phyloP scores from a whole-genome alignment of 1,140 invertebrate species.

The Drosophila setifemur region DNA sequence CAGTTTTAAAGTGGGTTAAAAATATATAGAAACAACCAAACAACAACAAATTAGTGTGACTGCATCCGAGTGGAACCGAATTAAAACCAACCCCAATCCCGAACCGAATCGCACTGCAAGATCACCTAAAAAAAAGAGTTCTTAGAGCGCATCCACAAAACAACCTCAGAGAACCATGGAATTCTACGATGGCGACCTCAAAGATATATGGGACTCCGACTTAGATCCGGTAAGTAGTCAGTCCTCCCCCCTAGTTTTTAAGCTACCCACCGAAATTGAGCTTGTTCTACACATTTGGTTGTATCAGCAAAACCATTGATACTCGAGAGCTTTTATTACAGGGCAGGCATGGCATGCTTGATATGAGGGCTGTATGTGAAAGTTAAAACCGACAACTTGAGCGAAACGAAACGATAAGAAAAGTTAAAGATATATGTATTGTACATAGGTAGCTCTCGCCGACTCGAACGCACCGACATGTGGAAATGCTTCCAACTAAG shows the following conservation, averaged over 20 bases:
- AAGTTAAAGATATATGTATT: background rate
- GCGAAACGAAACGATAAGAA: slow-evolving; percentile 18
- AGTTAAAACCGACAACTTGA: slow-evolving; percentile 23
- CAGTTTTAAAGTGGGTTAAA: slow-evolving; percentile 47
- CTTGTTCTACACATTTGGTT: background rate
- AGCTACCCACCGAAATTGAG: background rate
- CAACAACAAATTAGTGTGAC: slow-evolving; percentile 57
- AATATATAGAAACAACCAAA: slow-evolving; percentile 23
- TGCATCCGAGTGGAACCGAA: slow-evolving; percentile 69
- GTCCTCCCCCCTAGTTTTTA: no score
- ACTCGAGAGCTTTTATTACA: slow-evolving; percentile 43
- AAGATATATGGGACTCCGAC: slow-evolving; percentile 90
- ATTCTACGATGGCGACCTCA: slow-evolving; percentile 88
- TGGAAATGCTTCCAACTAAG: slow-evolving; percentile 3
- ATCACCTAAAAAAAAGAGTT: slow-evolving; percentile 47
- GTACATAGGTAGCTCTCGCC: background rate
- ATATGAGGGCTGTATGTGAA: slow-evolving; percentile 22
- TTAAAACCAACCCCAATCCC: slow-evolving; percentile 22
- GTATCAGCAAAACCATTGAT: slow-evolving; percentile 37
- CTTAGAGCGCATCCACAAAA: slow-evolving; percentile 46
- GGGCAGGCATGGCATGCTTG: slow-evolving; percentile 16
- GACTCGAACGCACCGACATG: background rate
- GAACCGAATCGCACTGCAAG: slow-evolving; percentile 4
- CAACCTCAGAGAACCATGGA: slow-evolving; percentile 83
- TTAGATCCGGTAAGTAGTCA: slow-evolving; percentile 90